These are phyloP conservation scores for Balanococcus diminutus DNA, from an alignment of 2,888 invertebrate species.

Conservation along the genomic window DNA sequence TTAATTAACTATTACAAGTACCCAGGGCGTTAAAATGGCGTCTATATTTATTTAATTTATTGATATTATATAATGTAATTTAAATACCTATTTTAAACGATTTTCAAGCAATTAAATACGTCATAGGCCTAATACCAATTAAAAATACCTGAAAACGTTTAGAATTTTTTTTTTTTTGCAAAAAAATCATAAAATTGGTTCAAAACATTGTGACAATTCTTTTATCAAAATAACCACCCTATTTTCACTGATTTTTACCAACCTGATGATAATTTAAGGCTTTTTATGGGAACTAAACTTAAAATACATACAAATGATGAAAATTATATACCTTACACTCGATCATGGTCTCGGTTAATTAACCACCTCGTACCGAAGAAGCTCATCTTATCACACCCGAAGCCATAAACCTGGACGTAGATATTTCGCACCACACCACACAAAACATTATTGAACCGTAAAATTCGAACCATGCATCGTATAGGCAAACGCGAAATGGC, in stretches of 20 bases:
- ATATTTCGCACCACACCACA: not conserved
- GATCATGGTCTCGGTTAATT: not conserved
- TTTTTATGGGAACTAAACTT: no score
- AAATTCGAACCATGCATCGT: not conserved
- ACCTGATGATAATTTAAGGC: no score
- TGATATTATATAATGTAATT: not conserved
- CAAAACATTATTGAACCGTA: no score
- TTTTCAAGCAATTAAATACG: not conserved
- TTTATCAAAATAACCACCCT: no score
- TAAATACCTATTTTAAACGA: not conserved
- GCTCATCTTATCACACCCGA: not conserved
- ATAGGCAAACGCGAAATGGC: not conserved
- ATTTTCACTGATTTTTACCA: no score
- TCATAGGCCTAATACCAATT: no score
- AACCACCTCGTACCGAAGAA: not conserved
- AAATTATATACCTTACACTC: not conserved
- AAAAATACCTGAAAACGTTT: no score
- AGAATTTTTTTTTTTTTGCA: no score
- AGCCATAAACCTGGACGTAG: not conserved
- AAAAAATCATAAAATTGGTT: no score
- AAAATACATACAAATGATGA: not conserved
- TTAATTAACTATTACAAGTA: not conserved
- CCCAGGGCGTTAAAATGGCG: not conserved
- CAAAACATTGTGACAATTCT: no score
- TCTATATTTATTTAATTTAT: not conserved